Percentiles rank a stretch among this genome's conserved stretches.
phyloP scores from a whole-genome alignment of 37 sponge, comb jelly and placozoan genomes.

The Bolinopsis microptera region DNA sequence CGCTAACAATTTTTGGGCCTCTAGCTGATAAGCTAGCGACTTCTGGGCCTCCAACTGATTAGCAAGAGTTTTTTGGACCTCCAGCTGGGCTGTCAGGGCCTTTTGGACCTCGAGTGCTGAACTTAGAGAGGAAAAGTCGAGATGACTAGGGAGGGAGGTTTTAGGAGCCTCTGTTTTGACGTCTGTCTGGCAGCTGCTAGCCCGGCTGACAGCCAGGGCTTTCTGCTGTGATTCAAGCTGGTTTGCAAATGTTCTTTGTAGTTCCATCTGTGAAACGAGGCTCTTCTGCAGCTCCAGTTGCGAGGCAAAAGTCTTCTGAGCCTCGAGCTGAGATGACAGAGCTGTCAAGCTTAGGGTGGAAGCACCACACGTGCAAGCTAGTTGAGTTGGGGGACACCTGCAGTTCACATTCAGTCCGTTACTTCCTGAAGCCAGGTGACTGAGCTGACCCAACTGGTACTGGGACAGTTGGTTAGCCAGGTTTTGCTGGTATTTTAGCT shows the following conservation, averaged over 20 bases:
- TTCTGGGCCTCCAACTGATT: slow-evolving; percentile 58
- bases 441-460: slow-evolving; percentile 39
- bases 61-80: slow-evolving; percentile 62
- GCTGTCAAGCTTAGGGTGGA: slow-evolving; percentile 30
- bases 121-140: neutral
- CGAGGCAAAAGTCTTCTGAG: slow-evolving; percentile 44
- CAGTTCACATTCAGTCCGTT: neutral
- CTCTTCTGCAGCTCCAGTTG: slow-evolving; percentile 54
- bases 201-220: neutral
- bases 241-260: slow-evolving; percentile 16
- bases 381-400: slow-evolving; percentile 27
- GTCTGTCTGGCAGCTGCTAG: neutral
- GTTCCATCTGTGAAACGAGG: slow-evolving; percentile 44
- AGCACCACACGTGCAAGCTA: slow-evolving; percentile 35
- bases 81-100: slow-evolving; percentile 16
- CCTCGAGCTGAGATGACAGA: slow-evolving; percentile 13
- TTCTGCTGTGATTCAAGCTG: slow-evolving; percentile 28
- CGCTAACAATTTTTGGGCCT: slow-evolving; percentile 62
- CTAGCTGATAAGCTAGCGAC: slow-evolving; percentile 32
- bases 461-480: slow-evolving; percentile 45
- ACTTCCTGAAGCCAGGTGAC: neutral
- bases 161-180: neutral
- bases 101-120: slow-evolving; percentile 35
- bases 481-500: slow-evolving; percentile 49
- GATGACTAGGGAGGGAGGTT: neutral